A percentile compares a stretch with the other conserved stretches of the same genome.
These are phyloP conservation scores for Lethrus apterus DNA, from an alignment of 1,140 invertebrate genomes.

Conservation along the genomic window DNA sequence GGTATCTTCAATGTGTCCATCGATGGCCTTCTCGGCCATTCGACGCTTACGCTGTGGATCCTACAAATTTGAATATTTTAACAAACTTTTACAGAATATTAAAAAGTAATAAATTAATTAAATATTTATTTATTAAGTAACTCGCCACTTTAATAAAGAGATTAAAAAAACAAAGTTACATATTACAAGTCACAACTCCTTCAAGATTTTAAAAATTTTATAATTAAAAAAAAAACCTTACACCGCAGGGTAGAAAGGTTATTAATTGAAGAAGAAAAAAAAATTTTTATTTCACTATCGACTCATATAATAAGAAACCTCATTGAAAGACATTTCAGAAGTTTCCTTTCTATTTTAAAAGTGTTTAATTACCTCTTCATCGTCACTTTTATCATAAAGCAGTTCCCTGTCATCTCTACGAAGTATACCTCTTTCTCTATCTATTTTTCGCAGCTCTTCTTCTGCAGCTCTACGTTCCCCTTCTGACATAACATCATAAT, in stretches of 20 bases:
- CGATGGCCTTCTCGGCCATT: constrained; percentile 76
- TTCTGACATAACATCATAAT: constrained; percentile 81
- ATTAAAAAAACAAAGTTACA: too few species aligned
- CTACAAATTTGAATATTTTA: constrained; percentile 4
- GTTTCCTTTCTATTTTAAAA: not conserved
- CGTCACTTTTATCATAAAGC: constrained; percentile 63
- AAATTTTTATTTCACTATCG: too few species aligned
- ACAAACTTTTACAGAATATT: not conserved
- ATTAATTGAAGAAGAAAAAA: too few species aligned
- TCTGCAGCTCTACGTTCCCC: constrained; percentile 83
- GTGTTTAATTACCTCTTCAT: constrained; percentile 39
- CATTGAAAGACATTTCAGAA: too few species aligned
- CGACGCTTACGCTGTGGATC: constrained; percentile 63
- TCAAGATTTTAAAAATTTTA: too few species aligned
- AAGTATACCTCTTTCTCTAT: constrained; percentile 73
- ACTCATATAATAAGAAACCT: too few species aligned
- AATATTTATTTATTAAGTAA: too few species aligned
- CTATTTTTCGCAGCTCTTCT: constrained; percentile 73
- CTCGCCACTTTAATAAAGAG: too few species aligned
- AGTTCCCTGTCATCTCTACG: constrained; percentile 73
- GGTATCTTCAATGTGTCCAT: constrained; percentile 69
- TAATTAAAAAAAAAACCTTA: too few species aligned
- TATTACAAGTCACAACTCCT: too few species aligned
- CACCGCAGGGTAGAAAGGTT: too few species aligned
- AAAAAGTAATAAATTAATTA: not conserved